phyloP scores from a whole-genome alignment of 2,113 vertebrate species.

The Ammospiza nelsoni region DNA sequence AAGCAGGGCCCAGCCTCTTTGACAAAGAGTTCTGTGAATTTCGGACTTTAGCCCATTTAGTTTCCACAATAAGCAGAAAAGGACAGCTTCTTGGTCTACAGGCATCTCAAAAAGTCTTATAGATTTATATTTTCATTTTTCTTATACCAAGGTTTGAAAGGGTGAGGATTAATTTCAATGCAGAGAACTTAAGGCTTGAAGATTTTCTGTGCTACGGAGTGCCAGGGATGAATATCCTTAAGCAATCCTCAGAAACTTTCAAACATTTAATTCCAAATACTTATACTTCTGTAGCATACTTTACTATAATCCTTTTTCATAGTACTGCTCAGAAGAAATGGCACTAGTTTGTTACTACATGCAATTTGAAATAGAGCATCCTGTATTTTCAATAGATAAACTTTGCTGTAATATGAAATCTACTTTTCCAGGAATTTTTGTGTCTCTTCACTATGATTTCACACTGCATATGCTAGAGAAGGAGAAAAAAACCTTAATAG shows the following conservation, averaged over 20 bases:
- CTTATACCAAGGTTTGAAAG: neutral
- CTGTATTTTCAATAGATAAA: neutral
- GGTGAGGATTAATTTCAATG: neutral
- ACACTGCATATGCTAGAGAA: neutral
- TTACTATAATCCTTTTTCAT: neutral
- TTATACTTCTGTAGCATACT: neutral
- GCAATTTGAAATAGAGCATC: neutral
- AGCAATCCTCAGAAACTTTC: neutral
- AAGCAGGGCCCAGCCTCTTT: neutral
- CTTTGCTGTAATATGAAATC: neutral
- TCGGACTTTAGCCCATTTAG: neutral
- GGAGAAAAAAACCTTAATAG: neutral
- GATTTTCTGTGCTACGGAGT: neutral
- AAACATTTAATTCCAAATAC: neutral
- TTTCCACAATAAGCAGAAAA: neutral
- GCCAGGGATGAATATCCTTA: neutral
- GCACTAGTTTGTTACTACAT: neutral
- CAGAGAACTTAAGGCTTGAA: neutral
- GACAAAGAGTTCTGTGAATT: neutral
- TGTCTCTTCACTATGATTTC: neutral
- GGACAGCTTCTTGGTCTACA: neutral
- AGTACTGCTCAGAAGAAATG: neutral
- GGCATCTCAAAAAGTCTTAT: neutral
- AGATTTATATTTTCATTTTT: neutral
- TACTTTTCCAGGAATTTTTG: neutral